Conservation (phyloP, 2,797 vertebrate genomes). For the Pseudotriccus pelzelni region DNA sequence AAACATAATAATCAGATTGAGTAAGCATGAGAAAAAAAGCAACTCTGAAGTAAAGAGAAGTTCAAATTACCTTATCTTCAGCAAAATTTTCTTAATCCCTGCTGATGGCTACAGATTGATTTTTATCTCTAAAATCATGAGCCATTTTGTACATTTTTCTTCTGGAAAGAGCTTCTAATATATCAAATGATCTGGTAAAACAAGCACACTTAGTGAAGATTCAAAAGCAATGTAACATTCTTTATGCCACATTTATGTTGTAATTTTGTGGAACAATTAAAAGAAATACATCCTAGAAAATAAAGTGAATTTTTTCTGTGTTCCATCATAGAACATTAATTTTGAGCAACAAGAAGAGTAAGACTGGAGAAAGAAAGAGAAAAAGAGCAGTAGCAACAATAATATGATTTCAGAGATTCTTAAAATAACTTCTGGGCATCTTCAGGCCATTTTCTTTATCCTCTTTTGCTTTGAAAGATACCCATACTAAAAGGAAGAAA, state of each 20-base stretch:
- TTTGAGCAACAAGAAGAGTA: background rate
- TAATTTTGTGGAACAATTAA: background rate
- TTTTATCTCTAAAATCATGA: constrained; percentile 78
- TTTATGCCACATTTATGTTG: background rate
- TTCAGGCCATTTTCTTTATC: background rate
- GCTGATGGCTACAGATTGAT: constrained; percentile 18
- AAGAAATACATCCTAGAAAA: background rate
- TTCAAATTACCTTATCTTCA: constrained; percentile 69
- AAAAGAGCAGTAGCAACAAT: background rate
- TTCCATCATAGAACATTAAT: background rate
- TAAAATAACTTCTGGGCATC: background rate
- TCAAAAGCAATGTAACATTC: background rate
- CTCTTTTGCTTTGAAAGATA: background rate
- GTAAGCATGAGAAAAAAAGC: background rate
- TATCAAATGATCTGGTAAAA: constrained; percentile 74
- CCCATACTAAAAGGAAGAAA: background rate
- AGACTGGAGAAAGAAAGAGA: background rate
- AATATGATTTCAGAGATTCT: background rate
- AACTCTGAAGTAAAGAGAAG: background rate
- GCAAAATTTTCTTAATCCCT: constrained; percentile 73
- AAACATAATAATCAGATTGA: background rate
- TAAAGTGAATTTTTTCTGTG: background rate
- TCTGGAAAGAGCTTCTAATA: constrained; percentile 77
- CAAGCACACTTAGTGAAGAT: background rate
- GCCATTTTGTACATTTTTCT: constrained; percentile 78